These are phyloP conservation scores for Tridacna gigas DNA, from an alignment of 2,888 invertebrate genomes.

Conservation along the genomic window DNA sequence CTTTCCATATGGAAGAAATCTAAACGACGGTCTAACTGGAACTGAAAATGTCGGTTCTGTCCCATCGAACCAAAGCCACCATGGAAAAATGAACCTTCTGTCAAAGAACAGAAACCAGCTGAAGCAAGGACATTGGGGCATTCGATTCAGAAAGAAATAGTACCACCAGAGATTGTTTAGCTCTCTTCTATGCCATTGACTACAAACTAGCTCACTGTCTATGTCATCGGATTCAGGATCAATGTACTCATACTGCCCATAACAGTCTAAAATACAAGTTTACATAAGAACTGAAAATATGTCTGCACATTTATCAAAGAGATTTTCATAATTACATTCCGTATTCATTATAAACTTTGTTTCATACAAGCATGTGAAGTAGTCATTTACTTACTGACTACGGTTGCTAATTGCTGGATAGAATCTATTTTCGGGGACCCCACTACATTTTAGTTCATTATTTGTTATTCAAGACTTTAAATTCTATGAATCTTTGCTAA, in stretches of 20 bases:
- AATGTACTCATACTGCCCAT: slow-evolving; percentile 11
- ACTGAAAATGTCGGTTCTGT: background rate
- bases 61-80: background rate
- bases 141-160: background rate
- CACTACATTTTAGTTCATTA: too few relatives aligned
- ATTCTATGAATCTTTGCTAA: too few relatives aligned
- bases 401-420: too few relatives aligned
- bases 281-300: too few relatives aligned
- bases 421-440: too few relatives aligned
- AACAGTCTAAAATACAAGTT: too few relatives aligned
- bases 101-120: slow-evolving; percentile 31
- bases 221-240: background rate
- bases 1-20: background rate
- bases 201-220: background rate
- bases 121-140: slow-evolving; percentile 12
- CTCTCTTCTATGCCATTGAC: slow-evolving; percentile 1
- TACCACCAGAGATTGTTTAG: background rate
- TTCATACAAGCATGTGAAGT: too few relatives aligned
- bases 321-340: too few relatives aligned
- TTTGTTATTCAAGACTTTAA: too few relatives aligned
- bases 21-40: background rate
- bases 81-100: slow-evolving; percentile 25
- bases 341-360: too few relatives aligned
- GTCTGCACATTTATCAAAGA: too few relatives aligned
- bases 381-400: too few relatives aligned